Percentiles rank a stretch among this genome's conserved stretches.
These are phyloP conservation scores for Epinotia nisella DNA, from an alignment of 2,888 invertebrate species.

Conservation along the genomic window DNA sequence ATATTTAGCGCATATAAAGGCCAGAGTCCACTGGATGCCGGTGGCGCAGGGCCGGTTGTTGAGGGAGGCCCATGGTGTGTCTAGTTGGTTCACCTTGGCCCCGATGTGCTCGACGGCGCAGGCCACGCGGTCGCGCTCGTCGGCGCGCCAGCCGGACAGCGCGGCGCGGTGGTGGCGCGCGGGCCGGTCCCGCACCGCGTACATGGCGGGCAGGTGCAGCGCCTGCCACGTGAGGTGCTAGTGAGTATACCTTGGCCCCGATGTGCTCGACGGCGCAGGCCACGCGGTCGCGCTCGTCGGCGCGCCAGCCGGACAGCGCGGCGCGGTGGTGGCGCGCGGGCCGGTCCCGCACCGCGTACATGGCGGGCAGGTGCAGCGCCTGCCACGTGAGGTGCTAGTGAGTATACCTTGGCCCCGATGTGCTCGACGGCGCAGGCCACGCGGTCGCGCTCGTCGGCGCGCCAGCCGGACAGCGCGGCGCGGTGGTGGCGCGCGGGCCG, in stretches of 20 bases:
- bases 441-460: constrained; percentile 92
- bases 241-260: too few species aligned
- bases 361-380: constrained; percentile 95
- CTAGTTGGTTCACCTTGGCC: too few species aligned
- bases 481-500: constrained; percentile 91
- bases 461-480: constrained; percentile 95
- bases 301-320: constrained; percentile 94
- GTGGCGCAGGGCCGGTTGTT: too few species aligned
- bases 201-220: constrained; percentile 93
- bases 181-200: constrained; percentile 88
- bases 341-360: constrained; percentile 87
- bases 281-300: constrained; percentile 92
- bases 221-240: constrained; percentile 98
- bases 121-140: constrained; percentile 92
- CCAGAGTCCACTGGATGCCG: too few species aligned
- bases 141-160: constrained; percentile 95
- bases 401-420: too few species aligned
- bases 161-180: constrained; percentile 91
- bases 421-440: constrained; percentile 93
- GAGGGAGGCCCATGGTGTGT: too few species aligned
- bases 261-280: constrained; percentile 93
- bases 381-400: constrained; percentile 87
- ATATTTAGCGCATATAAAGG: too few species aligned
- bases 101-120: constrained; percentile 91
- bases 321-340: constrained; percentile 92